phyloP scores from a whole-genome alignment of 2,113 vertebrate genomes.

The Nycticryphes semicollaris region DNA sequence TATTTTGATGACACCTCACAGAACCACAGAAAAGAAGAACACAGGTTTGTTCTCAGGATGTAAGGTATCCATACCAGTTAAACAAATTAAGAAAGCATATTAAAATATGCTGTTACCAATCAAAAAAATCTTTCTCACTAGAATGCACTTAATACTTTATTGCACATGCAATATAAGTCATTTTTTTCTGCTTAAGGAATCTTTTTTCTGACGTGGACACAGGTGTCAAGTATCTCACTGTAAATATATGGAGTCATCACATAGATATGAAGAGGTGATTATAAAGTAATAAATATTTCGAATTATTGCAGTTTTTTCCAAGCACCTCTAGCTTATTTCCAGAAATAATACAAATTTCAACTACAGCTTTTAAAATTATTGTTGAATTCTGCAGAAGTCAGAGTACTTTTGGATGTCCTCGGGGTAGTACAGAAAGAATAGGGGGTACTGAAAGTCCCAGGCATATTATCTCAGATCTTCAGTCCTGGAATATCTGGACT shows the following conservation, averaged over 20 bases:
- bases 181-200: neutral
- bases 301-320: neutral
- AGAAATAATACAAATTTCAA: neutral
- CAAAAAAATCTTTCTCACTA: neutral
- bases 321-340: neutral
- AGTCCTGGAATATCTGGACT: conserved; percentile 47
- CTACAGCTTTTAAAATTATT: neutral
- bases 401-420: neutral
- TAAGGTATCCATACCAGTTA: neutral
- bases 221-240: neutral
- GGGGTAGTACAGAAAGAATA: neutral
- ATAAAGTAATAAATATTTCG: neutral
- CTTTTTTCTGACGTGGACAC: neutral
- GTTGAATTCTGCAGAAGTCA: neutral
- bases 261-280: neutral
- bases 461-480: neutral
- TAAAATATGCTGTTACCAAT: neutral
- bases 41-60: neutral
- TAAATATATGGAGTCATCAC: neutral
- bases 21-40: neutral
- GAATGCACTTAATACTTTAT: neutral
- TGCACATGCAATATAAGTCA: neutral
- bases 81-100: neutral
- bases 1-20: neutral
- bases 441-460: neutral